Conservation (phyloP, 2,113 vertebrate genomes). For the Balaenoptera acutorostrata region DNA sequence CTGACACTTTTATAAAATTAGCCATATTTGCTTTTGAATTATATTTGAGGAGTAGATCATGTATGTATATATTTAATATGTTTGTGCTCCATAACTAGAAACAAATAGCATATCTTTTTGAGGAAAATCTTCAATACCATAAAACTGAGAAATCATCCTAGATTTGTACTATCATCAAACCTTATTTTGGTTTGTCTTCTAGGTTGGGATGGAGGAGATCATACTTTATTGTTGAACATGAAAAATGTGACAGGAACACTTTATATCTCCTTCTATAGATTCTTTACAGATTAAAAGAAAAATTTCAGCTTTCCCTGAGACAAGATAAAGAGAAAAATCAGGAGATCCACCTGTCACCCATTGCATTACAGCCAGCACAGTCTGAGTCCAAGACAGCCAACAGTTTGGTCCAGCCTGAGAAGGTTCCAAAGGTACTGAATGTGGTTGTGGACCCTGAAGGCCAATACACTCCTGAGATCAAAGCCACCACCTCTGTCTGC, state of each 20-base stretch:
- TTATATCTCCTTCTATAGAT: constrained; percentile 83
- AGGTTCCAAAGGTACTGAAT: constrained; percentile 80
- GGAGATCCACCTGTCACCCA: constrained; percentile 85
- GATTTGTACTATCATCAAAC: not conserved
- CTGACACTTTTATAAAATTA: not conserved
- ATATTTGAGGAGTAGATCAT: not conserved
- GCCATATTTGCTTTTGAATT: not conserved
- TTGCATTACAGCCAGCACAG: constrained; percentile 78
- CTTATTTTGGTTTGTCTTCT: not conserved
- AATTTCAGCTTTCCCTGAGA: constrained; percentile 87
- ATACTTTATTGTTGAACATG: constrained; percentile 30
- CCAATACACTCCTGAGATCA: constrained; percentile 84
- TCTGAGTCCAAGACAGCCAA: constrained; percentile 81
- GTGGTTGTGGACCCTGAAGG: constrained; percentile 82
- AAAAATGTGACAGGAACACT: constrained; percentile 33
- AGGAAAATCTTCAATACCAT: not conserved
- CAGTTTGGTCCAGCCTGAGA: constrained; percentile 93
- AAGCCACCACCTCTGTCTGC: constrained; percentile 81
- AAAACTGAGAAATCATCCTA: constrained; percentile 49
- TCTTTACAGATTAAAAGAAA: constrained; percentile 93
- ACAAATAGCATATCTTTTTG: not conserved
- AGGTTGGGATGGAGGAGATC: not conserved
- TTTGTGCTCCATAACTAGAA: not conserved
- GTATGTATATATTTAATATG: not conserved
- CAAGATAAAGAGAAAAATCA: constrained; percentile 90